These are phyloP conservation scores for Tenthredo livida DNA, from an alignment of 2,888 invertebrate genomes.

Conservation along the genomic window DNA sequence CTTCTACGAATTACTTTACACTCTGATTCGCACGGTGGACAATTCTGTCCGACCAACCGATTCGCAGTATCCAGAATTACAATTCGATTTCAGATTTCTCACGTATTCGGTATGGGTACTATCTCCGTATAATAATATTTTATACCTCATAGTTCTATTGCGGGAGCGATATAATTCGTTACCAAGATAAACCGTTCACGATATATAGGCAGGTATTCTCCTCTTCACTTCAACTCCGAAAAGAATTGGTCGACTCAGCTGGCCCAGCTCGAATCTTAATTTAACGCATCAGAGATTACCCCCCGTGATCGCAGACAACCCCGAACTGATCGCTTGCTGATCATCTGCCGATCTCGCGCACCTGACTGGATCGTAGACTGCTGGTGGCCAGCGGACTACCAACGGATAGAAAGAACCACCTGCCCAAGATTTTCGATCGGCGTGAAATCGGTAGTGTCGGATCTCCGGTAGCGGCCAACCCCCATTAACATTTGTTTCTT, in stretches of 20 bases:
- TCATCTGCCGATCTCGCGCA: constrained; percentile 54
- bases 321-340: constrained; percentile 49
- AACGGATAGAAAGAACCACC: constrained; percentile 39
- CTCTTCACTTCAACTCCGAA: constrained; percentile 1
- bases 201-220: background rate
- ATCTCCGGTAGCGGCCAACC: constrained; percentile 49
- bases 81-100: background rate
- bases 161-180: background rate
- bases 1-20: constrained; percentile 42
- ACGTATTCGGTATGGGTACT: background rate
- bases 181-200: background rate
- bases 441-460: constrained; percentile 53
- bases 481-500: constrained; percentile 35
- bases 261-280: constrained; percentile 48
- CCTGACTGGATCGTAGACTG: constrained; percentile 40
- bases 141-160: background rate
- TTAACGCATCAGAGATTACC: constrained; percentile 52
- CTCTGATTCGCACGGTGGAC: constrained; percentile 48
- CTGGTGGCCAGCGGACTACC: constrained; percentile 42
- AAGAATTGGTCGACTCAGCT: constrained; percentile 37
- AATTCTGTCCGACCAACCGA: constrained; percentile 23
- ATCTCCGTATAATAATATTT: background rate
- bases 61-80: constrained; percentile 19
- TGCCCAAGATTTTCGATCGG: constrained; percentile 52
- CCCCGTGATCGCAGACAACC: constrained; percentile 52